These are phyloP conservation scores for Psilopsiagon aurifrons DNA, from an alignment of 2,113 vertebrate species.

Conservation along the genomic window DNA sequence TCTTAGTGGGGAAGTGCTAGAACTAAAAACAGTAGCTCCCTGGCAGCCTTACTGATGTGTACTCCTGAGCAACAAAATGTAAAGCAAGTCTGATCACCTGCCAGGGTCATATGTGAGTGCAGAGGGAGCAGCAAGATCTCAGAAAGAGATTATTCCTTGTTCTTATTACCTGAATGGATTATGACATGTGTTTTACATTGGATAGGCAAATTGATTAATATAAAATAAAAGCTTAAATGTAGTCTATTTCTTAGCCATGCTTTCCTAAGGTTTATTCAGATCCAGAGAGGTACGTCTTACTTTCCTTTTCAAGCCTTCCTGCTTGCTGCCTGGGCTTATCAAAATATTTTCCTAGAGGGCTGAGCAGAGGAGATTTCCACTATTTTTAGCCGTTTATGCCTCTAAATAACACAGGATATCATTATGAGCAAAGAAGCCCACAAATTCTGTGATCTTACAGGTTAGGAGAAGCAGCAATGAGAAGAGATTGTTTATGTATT, in stretches of 20 bases:
- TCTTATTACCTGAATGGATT: constrained; percentile 53
- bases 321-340: constrained; percentile 1
- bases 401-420: not conserved
- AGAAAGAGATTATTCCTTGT: not conserved
- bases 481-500: not conserved
- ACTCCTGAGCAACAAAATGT: constrained; percentile 37
- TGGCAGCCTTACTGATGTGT: not conserved
- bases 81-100: constrained; percentile 42
- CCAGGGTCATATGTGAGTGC: constrained; percentile 42
- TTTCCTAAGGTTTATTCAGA: constrained; percentile 54
- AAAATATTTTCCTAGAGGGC: constrained; percentile 47
- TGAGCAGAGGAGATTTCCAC: not conserved
- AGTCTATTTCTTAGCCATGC: not conserved
- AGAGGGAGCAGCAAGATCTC: constrained; percentile 17
- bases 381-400: constrained; percentile 22
- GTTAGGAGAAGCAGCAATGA: not conserved
- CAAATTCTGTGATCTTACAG: not conserved
- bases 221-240: constrained; percentile 12
- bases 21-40: not conserved
- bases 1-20: not conserved
- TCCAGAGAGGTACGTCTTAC: constrained; percentile 43
- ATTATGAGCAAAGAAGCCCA: not conserved
- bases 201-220: constrained; percentile 34
- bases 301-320: constrained; percentile 40
- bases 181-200: constrained; percentile 58